These are phyloP conservation scores for Trinorchestia longiramus DNA, from an alignment of 1,140 invertebrate species.

Conservation along the genomic window DNA sequence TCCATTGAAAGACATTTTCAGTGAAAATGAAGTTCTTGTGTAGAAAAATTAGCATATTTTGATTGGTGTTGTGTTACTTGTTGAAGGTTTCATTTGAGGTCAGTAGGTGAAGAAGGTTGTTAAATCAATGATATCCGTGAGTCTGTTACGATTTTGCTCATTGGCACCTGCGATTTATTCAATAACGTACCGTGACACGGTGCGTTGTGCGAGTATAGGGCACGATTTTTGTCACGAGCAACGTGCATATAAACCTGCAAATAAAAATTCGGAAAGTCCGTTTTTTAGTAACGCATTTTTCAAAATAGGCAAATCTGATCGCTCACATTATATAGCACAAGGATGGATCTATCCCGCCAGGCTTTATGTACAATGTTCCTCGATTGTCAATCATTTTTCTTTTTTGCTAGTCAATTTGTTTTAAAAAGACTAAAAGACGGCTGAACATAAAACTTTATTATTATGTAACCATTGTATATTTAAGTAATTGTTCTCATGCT, in stretches of 20 bases:
- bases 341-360: not conserved
- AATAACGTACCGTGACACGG: not conserved
- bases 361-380: not conserved
- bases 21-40: not conserved
- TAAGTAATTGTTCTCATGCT: not conserved
- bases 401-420: not conserved
- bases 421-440: not conserved
- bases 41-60: not conserved
- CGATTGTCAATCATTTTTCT: not conserved
- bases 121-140: not conserved
- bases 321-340: not conserved
- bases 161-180: not conserved
- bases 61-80: not conserved
- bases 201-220: not conserved
- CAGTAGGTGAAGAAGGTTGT: not conserved
- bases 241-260: not conserved
- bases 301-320: not conserved
- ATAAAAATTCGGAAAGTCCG: not conserved
- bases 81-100: not conserved
- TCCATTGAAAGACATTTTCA: not conserved
- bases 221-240: not conserved
- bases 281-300: not conserved
- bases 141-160: not conserved
- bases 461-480: not conserved
- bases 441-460: not conserved